Evolutionary conservation across 2,888 invertebrate genomes (phyloP), one percentile per base, ranked within the genome.

Genomic region (Ormia ochracea): DNA sequence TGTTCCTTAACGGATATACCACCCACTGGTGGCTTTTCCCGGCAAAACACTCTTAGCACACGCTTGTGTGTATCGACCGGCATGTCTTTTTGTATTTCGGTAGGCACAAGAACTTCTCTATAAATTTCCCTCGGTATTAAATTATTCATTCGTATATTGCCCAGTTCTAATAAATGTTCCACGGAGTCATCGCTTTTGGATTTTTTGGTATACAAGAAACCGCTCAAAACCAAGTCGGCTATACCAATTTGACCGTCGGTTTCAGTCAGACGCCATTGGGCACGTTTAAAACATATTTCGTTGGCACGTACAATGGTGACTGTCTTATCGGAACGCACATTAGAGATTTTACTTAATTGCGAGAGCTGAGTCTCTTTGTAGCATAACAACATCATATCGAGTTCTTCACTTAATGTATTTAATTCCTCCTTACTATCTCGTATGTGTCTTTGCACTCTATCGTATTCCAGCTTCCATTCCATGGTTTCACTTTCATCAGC

Each of bases 1-100:
- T 98, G 98, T 88, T 99, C 99, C 89, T 99, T 99, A 12, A 99
- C 97, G 0, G 98, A 96, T 84, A 99, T 99, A 2, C 99, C 99
- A n/a, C 98, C 98, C 5, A 99, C 99, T 0, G 98, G 98, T 52
- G 97, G 96, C 83, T 96, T 95, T 90, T 99, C 99, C 77, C 98
- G 92, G 84, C 99, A 98, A 90, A 98, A 97, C 54, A 99, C 95
- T 81, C 99, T 92, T 82, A 99, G 90, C 19, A 98, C 96, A 86
- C 97, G 94, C 90, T 96, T 96, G 41, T 97, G 93, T 1, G 89
- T 89, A 77, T 98, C 97, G 28, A 98, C 94, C 0, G 97, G 97
- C 92, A 97, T 96, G 66, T 96, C 95, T 83, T 92, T 93, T 85
- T 94, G 94, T 56, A 95, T 92, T 87, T 95, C 94, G 0, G 94